These are phyloP conservation scores for Dendroctonus valens DNA, from an alignment of 1,140 invertebrate genomes.

Conservation along the genomic window DNA sequence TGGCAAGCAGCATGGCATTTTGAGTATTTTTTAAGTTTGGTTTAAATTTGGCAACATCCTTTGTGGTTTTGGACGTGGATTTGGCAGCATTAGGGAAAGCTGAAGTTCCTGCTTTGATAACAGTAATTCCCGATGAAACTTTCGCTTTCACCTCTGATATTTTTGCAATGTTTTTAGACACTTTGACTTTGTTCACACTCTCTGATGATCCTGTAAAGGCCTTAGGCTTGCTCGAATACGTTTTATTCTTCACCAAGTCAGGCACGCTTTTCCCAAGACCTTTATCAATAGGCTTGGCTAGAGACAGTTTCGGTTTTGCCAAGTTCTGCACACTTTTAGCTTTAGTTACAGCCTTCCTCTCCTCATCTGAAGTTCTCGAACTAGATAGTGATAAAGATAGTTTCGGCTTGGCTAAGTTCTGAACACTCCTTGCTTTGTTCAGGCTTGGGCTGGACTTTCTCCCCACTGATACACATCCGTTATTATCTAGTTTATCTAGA, in stretches of 20 bases:
- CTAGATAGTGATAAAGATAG: constrained; percentile 11
- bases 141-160: constrained; percentile 11
- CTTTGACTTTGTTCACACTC: constrained; percentile 15
- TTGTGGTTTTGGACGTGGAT: constrained; percentile 1
- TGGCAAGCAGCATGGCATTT: not conserved
- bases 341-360: constrained; percentile 19
- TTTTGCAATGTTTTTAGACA: constrained; percentile 6
- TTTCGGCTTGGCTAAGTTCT: constrained; percentile 35
- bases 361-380: not conserved
- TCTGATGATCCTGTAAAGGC: not conserved
- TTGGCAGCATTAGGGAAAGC: constrained; percentile 1
- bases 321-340: constrained; percentile 39
- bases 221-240: not conserved
- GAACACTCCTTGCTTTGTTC: constrained; percentile 35
- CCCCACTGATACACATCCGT: constrained; percentile 26
- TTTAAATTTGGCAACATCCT: constrained; percentile 13
- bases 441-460: constrained; percentile 13
- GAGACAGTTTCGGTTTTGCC: constrained; percentile 17
- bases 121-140: not conserved
- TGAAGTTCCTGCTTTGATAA: not conserved
- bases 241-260: constrained; percentile 22
- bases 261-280: constrained; percentile 28
- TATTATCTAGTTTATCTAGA: constrained; percentile 46
- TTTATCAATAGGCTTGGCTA: constrained; percentile 8
- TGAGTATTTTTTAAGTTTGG: constrained; percentile 11